Evolutionary conservation across 2,888 invertebrate species (phyloP), one percentile per base, ranked within the genome.

Genomic region (Troides aeacus): DNA sequence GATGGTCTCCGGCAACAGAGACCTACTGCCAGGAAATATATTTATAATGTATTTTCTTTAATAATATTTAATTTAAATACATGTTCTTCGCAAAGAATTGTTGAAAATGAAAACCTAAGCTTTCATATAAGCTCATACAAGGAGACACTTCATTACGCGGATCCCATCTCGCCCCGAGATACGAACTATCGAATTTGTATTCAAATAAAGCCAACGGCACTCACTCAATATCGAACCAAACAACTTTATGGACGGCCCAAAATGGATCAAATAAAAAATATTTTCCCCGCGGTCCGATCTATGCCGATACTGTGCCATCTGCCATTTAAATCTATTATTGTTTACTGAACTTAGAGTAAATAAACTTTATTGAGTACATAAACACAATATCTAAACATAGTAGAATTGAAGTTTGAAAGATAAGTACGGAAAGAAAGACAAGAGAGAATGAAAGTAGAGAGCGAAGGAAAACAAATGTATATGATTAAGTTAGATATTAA

Each of bases 181-280:
- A 75, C 71, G 73, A 73, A 66, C 74, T 74, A 74, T 74, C 75
- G 75, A 74, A 77, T 76, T 77, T 77, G 74, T 74, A 72, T 76
- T 75, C 76, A 74, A 77, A 76, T 76, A 76, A 76, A 77, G 68
- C 72, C 73, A 65, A 68, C 72, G 66, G 70, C 72, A 74, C 73
- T 71, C 73, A 71, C 70, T 71, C 70, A 64, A 62, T 30, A 69
- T 46, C 62, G 46, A 18, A 57, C 57, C 69, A 62, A 69, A 69
- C 62, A 69, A 64, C 56, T 69, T 69, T 64, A 64, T 61, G 53
- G 58, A 36, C 62, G 62, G 58, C 63, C 68, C 58, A 63, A 62
- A 62, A 58, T 62, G 58, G 46, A 63, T 68, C 63, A 30, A 68
- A 62, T 57, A 62, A 59, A 63, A n/a, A 68, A 59, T 68, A 68